Conservation (phyloP, 1,140 invertebrate species). For the Lepidostoma basale region DNA sequence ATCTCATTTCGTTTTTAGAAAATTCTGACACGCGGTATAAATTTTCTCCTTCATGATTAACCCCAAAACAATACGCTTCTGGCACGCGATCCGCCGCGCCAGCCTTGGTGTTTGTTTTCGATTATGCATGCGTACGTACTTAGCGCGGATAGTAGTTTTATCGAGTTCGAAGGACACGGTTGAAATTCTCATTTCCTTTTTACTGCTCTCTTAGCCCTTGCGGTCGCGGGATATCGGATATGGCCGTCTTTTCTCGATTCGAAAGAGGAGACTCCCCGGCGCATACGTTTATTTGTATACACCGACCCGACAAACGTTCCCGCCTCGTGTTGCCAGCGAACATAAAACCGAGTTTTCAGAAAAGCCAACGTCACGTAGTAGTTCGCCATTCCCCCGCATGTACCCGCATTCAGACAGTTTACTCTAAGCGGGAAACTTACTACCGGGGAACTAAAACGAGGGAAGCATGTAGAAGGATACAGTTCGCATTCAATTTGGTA, state of each 20-base stretch:
- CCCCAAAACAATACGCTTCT: no score
- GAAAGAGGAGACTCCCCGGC: background rate
- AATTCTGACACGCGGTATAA: conserved; percentile 4
- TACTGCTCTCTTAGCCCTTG: background rate
- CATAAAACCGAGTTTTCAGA: background rate
- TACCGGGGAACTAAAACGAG: background rate
- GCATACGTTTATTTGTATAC: background rate
- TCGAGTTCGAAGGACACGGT: background rate
- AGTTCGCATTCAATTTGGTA: background rate
- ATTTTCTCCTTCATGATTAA: conserved; percentile 1
- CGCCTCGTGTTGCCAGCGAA: background rate
- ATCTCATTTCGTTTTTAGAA: background rate
- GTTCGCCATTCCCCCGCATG: background rate
- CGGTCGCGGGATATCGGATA: background rate
- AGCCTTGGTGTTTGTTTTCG: no score
- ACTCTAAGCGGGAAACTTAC: background rate
- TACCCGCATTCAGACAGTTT: conserved; percentile 10
- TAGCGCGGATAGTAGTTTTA: no score
- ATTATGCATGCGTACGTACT: no score
- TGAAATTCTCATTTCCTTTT: background rate
- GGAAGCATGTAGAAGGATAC: background rate
- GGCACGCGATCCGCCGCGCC: no score
- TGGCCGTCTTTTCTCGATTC: background rate
- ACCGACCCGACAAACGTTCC: background rate
- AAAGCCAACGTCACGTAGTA: conserved; percentile 11